Evolutionary conservation across 2,113 vertebrate genomes (phyloP).

Genomic region (Mirounga angustirostris): DNA sequence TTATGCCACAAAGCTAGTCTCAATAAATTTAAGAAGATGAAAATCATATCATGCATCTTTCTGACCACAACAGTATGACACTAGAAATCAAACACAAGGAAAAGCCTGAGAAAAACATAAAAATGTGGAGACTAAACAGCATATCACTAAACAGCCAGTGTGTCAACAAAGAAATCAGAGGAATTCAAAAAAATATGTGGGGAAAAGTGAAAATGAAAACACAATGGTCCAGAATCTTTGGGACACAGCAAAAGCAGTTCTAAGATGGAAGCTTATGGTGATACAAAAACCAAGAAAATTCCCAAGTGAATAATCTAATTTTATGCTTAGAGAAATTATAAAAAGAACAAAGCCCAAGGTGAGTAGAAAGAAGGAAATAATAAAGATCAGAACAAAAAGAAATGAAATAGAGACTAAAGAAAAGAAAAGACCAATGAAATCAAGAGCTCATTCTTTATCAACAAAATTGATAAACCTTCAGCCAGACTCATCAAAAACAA

Average conservation of each 20-base stretch:
- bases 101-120: neutral
- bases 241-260: neutral
- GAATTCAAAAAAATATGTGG: neutral
- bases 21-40: neutral
- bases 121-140: neutral
- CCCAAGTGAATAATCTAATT: neutral
- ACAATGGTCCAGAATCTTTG: neutral
- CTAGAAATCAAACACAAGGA: neutral
- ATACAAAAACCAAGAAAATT: neutral
- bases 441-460: neutral
- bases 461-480: neutral
- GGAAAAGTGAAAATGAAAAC: neutral
- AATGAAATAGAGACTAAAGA: neutral
- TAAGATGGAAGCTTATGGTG: neutral
- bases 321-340: neutral
- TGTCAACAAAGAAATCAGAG: neutral
- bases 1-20: neutral
- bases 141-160: neutral
- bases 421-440: neutral
- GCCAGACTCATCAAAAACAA: neutral
- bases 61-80: neutral
- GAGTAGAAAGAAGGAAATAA: neutral
- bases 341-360: neutral
- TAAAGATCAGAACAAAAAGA: neutral
- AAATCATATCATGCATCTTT: neutral